These are phyloP conservation scores for Rhamphomyia laevipes DNA, from an alignment of 2,888 invertebrate species.

Conservation along the genomic window DNA sequence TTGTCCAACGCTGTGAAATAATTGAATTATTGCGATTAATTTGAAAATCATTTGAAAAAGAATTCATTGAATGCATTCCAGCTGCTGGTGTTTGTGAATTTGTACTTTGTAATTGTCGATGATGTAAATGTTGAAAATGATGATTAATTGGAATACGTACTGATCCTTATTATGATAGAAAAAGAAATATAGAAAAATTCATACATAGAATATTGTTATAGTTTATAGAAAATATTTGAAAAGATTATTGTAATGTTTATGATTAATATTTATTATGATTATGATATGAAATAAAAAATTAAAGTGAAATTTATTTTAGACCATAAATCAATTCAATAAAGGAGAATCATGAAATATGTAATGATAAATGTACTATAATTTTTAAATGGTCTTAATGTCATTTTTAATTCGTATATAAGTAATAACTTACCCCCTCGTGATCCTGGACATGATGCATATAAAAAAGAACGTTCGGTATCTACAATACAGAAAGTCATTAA, in stretches of 20 bases:
- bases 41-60: conserved; percentile 18
- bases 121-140: conserved; percentile 4
- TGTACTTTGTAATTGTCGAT: conserved; percentile 9
- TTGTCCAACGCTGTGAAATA: conserved; percentile 18
- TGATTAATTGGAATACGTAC: conserved; percentile 27
- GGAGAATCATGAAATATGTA: too few relatives aligned
- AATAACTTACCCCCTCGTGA: conserved; percentile 29
- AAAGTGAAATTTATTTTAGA: too few relatives aligned
- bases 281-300: too few relatives aligned
- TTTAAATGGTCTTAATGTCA: too few relatives aligned
- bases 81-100: conserved; percentile 9
- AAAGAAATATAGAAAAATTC: not conserved
- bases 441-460: conserved; percentile 32
- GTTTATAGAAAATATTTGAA: too few relatives aligned
- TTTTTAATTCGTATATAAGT: too few relatives aligned
- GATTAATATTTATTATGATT: too few relatives aligned
- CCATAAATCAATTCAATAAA: too few relatives aligned
- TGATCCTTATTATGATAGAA: conserved; percentile 24
- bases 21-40: conserved; percentile 14
- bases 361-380: too few relatives aligned
- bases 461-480: conserved; percentile 37
- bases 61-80: conserved; percentile 19
- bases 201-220: too few relatives aligned
- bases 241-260: too few relatives aligned
- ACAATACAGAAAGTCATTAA: conserved; percentile 4